A percentile compares a stretch with the other conserved stretches of the same genome.
Conservation (phyloP, 2,113 vertebrate genomes). For the Cyprinodon brontotheroides region DNA sequence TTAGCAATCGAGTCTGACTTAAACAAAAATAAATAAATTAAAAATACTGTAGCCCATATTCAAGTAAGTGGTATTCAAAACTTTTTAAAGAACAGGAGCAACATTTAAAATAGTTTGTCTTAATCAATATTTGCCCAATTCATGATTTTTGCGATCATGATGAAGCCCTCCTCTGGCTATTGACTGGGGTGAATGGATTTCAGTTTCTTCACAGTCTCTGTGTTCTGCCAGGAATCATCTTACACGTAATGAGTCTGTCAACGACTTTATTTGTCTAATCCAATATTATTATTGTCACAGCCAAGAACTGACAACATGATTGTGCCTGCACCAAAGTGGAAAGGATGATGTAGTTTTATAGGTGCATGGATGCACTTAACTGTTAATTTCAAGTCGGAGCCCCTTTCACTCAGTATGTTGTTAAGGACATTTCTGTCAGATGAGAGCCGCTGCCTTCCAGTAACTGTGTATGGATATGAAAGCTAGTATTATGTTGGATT, state of each 20-base stretch:
- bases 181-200: conserved; percentile 44
- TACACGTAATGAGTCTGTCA: conserved; percentile 71
- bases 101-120: conserved; percentile 2
- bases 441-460: neutral
- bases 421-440: conserved; percentile 1
- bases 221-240: conserved; percentile 69
- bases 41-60: neutral
- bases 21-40: neutral
- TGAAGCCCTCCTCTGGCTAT: conserved; percentile 23
- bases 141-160: conserved; percentile 33
- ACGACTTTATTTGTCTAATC: conserved; percentile 51
- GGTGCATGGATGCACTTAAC: conserved; percentile 6
- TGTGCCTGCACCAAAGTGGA: conserved; percentile 18
- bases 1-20: neutral
- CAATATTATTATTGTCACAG: conserved; percentile 48
- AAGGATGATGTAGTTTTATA: conserved; percentile 15
- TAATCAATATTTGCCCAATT: conserved; percentile 18
- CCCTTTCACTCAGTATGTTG: conserved; percentile 2
- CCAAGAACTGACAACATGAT: conserved; percentile 46
- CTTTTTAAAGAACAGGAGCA: neutral
- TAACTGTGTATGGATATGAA: neutral
- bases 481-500: neutral
- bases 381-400: conserved; percentile 10
- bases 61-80: neutral
- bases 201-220: conserved; percentile 43